Evolutionary conservation across 2,113 vertebrate species (phyloP), one percentile per base, ranked within the genome.

Genomic region (Cottus gobio): DNA sequence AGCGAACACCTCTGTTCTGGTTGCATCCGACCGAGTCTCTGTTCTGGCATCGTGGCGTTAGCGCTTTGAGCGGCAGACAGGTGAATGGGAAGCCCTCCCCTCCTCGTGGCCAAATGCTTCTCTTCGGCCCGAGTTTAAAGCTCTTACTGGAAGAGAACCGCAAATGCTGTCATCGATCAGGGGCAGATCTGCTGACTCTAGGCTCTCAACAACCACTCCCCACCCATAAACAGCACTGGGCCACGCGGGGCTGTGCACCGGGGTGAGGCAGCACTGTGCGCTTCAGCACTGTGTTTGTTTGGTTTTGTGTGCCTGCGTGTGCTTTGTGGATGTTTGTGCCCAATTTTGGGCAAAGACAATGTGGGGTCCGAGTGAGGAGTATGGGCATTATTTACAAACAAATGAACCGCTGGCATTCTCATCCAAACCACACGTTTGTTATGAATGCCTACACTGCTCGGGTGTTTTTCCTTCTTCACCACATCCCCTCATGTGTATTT

Each of bases 131-230:
- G 85, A 89, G 90, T 92, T 94, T 90, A 93, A 92, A 93, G 92
- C 91, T 91, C 86, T 94, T 95, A 95, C 94, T 93, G 95, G 94
- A 95, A 94, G 90, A 93, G 91, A 92, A 92, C 86, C 75, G 91
- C 93, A 94, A 93, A 93, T 87, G 86, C 88, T 93, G 92, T 85
- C 90, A 94, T 95, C 91, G 92, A 94, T 95, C 93, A 95, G 90
- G 78, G 85, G 69, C 87, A 92, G 89, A 93, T 94, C 85, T 94
- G 94, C 94, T 95, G 93, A 95, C 94, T 93, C 83, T 16, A 75
- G 75, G 85, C 89, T 92, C 92, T 92, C 91, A 89, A 80, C 85
- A 88, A 89, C 91, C 91, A 90, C 91, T 93, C 92, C 92, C 91
- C 87, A 80, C 77, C 85, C 88, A 92, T 90, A 91, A 92, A 90